These are phyloP conservation scores for Schrankia costaestrigalis DNA, from an alignment of 2,888 invertebrate species.

Conservation along the genomic window DNA sequence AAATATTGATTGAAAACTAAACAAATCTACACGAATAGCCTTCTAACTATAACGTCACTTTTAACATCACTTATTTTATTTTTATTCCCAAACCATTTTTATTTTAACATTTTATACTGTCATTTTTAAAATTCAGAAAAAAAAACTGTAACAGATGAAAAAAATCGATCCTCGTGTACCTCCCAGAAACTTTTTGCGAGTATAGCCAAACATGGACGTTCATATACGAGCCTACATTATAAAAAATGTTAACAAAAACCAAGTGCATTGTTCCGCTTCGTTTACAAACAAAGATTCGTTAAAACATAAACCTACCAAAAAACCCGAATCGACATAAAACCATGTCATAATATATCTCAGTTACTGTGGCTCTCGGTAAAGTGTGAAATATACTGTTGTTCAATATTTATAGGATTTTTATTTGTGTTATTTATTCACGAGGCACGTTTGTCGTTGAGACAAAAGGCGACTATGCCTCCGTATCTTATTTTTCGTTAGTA, in stretches of 20 bases:
- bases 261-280: constrained; percentile 58
- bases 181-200: constrained; percentile 33
- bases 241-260: constrained; percentile 45
- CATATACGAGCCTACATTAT: constrained; percentile 13
- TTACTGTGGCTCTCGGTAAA: constrained; percentile 59
- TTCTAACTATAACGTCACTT: constrained; percentile 14
- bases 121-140: constrained; percentile 15
- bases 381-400: constrained; percentile 77
- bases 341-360: constrained; percentile 74
- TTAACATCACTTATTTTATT: constrained; percentile 2
- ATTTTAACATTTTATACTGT: not conserved
- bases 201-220: constrained; percentile 19
- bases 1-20: constrained; percentile 65
- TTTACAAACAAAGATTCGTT: constrained; percentile 72
- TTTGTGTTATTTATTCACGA: constrained; percentile 76
- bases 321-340: constrained; percentile 56
- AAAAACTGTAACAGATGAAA: constrained; percentile 26
- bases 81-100: not conserved
- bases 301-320: constrained; percentile 60
- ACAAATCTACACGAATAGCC: constrained; percentile 43
- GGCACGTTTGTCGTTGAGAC: constrained; percentile 68
- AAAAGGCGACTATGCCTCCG: constrained; percentile 57
- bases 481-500: constrained; percentile 72
- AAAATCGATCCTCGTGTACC: constrained; percentile 7
- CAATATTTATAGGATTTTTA: constrained; percentile 78